Percentiles rank a stretch among this genome's conserved stretches.
These are phyloP conservation scores for Crossoptilon crossoptilon DNA, from an alignment of 2,797 vertebrate species.

Conservation along the genomic window DNA sequence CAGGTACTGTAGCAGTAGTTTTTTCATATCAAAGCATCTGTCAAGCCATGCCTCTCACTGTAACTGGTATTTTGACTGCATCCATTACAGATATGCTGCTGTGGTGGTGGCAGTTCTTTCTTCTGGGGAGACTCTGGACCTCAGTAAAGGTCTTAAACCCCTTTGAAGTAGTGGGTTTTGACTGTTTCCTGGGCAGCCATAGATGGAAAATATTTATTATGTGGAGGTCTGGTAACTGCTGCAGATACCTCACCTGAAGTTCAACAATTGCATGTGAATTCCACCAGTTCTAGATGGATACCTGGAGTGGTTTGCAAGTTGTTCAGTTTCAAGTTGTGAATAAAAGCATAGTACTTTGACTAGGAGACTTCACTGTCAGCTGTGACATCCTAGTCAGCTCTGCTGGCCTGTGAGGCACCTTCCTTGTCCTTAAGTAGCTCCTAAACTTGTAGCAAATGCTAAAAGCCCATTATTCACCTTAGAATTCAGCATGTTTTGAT, in stretches of 20 bases:
- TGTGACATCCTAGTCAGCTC: neutral
- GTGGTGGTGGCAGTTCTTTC: neutral
- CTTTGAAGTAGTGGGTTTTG: neutral
- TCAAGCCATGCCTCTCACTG: neutral
- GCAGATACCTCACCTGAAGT: neutral
- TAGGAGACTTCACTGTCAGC: neutral
- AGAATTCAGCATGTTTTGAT: neutral
- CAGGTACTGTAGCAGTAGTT: constrained; percentile 77
- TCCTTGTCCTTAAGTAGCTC: neutral
- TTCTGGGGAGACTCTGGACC: neutral
- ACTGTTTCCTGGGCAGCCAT: neutral
- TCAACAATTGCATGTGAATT: neutral
- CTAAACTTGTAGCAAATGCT: neutral
- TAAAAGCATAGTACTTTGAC: neutral
- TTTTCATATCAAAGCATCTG: neutral
- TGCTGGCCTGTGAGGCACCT: neutral
- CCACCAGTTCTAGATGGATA: neutral
- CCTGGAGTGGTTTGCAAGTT: neutral
- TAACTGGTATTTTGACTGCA: neutral
- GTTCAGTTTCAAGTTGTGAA: neutral
- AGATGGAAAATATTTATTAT: neutral
- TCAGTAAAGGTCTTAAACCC: neutral
- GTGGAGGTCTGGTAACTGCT: neutral
- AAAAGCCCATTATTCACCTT: neutral
- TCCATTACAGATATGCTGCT: neutral